phyloP scores from a whole-genome alignment of 2,113 vertebrate species.

The Sebastes schlegelii region DNA sequence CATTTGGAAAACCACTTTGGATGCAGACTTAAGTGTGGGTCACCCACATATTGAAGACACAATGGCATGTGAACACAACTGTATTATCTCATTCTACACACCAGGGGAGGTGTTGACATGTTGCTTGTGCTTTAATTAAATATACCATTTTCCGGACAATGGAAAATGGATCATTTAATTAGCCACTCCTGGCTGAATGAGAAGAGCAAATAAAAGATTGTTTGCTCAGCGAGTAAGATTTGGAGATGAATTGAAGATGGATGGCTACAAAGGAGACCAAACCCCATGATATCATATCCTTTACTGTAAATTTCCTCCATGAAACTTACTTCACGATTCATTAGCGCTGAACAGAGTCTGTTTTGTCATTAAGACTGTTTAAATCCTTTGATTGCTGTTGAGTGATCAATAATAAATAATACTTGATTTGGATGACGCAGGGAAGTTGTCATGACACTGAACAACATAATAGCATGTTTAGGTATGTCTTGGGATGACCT shows the following conservation, averaged over 20 bases:
- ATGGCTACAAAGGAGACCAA: slow-evolving; percentile 69
- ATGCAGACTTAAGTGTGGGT: slow-evolving; percentile 42
- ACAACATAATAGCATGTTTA: slow-evolving; percentile 5
- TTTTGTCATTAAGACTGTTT: slow-evolving; percentile 52
- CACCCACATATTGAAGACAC: slow-evolving; percentile 40
- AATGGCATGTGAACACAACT: slow-evolving; percentile 45
- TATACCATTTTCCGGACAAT: slow-evolving; percentile 77
- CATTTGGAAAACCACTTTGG: slow-evolving; percentile 47
- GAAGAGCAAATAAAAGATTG: slow-evolving; percentile 77
- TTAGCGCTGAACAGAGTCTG: slow-evolving; percentile 60
- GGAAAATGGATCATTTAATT: slow-evolving; percentile 77
- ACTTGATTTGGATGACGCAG: slow-evolving; percentile 13
- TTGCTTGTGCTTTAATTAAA: slow-evolving; percentile 69
- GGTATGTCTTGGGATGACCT: slow-evolving; percentile 9
- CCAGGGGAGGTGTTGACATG: slow-evolving; percentile 72
- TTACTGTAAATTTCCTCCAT: slow-evolving; percentile 65
- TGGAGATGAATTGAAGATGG: slow-evolving; percentile 75
- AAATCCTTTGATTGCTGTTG: slow-evolving; percentile 52
- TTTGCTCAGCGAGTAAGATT: slow-evolving; percentile 83
- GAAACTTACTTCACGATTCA: slow-evolving; percentile 63
- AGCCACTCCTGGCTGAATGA: slow-evolving; percentile 74
- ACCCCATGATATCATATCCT: slow-evolving; percentile 82
- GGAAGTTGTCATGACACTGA: slow-evolving; percentile 42
- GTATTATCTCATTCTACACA: slow-evolving; percentile 68
- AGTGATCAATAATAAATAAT: slow-evolving; percentile 46